Evolutionary conservation across 53 echinoderm and acorn worm species (phyloP).

Genomic region (Zoroaster sp.): DNA sequence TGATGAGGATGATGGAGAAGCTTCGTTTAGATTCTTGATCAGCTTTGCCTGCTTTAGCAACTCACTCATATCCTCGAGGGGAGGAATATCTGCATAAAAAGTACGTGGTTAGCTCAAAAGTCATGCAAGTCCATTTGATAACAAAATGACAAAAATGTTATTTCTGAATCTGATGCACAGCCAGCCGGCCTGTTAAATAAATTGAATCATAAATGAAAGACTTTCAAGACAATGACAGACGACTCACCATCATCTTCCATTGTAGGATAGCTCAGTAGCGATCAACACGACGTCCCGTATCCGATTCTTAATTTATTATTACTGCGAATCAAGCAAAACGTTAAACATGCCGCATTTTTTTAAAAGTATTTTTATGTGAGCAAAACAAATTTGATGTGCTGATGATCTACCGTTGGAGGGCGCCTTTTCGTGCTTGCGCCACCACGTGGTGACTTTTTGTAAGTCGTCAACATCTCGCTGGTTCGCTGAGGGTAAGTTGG

Average conservation of each 20-base stretch:
- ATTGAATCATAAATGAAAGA: neutral
- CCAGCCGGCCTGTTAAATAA: neutral
- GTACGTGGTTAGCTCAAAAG: neutral
- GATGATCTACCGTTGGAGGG: neutral
- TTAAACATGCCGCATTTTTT: too few relatives aligned
- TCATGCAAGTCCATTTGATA: too few relatives aligned
- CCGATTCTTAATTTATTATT: too few relatives aligned
- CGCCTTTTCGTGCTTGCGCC: neutral
- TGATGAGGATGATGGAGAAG: neutral
- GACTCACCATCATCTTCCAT: neutral
- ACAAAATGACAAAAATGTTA: neutral
- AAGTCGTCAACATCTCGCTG: neutral
- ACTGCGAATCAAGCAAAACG: neutral
- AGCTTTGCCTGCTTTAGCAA: constrained; percentile 68
- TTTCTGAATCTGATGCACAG: neutral
- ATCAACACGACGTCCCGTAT: neutral
- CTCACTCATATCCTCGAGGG: constrained; percentile 93
- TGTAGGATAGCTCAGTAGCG: neutral
- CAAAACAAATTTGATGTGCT: too few relatives aligned
- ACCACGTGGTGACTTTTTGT: neutral
- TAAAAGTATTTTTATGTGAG: too few relatives aligned
- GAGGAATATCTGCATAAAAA: constrained; percentile 74
- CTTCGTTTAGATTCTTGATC: neutral
- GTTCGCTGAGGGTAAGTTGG: too few relatives aligned
- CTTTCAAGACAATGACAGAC: neutral